These are phyloP conservation scores for Nannobrachium achirus DNA, from an alignment of 2,113 vertebrate species.

Conservation along the genomic window DNA sequence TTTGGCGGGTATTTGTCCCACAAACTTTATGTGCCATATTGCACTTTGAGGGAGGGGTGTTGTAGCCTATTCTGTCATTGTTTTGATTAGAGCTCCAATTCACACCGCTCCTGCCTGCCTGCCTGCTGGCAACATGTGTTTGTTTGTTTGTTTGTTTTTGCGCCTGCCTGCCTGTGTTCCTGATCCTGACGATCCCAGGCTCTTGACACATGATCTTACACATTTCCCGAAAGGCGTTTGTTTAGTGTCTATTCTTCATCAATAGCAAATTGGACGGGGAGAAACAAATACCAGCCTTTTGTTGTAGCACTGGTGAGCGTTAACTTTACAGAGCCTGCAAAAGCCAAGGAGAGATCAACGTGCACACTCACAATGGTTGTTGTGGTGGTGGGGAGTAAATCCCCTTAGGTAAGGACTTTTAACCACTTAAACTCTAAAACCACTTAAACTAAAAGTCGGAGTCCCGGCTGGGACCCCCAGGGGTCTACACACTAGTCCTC, in stretches of 20 bases:
- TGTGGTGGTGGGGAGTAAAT: too few relatives aligned
- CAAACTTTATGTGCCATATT: conserved; percentile 65
- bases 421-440: too few relatives aligned
- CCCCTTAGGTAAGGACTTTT: too few relatives aligned
- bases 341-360: too few relatives aligned
- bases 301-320: conserved; percentile 17
- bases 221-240: conserved; percentile 27
- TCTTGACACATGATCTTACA: conserved; percentile 14
- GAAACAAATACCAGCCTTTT: conserved; percentile 69
- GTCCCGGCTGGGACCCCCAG: too few relatives aligned
- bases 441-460: too few relatives aligned
- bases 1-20: conserved; percentile 27
- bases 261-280: conserved; percentile 51
- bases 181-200: conserved; percentile 36
- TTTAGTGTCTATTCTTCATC: conserved; percentile 29
- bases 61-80: conserved; percentile 64
- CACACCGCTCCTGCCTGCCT: conserved; percentile 11
- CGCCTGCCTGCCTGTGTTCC: conserved; percentile 19
- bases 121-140: conserved; percentile 4
- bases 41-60: conserved; percentile 63
- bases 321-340: too few relatives aligned
- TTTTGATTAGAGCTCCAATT: conserved; percentile 70
- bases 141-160: conserved; percentile 3
- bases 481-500: too few relatives aligned
- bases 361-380: too few relatives aligned